Evolutionary conservation across 2,113 vertebrate species (phyloP).

Genomic region (Crotophaga sulcirostris): DNA sequence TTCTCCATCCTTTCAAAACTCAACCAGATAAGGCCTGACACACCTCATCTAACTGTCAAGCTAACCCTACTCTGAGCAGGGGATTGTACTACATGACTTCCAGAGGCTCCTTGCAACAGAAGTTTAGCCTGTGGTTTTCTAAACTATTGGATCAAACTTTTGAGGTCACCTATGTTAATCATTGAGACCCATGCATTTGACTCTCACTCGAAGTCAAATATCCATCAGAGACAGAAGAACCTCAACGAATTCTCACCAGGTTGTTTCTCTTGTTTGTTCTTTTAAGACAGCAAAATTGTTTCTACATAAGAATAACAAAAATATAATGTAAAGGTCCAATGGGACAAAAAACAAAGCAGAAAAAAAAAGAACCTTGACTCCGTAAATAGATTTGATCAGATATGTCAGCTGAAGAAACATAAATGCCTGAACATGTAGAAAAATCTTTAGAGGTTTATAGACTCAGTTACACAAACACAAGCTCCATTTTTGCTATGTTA

Average conservation of each 20-base stretch:
- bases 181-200: neutral
- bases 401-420: neutral
- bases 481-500: neutral
- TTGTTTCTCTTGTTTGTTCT: neutral
- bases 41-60: neutral
- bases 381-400: neutral
- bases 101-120: neutral
- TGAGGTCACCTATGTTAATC: neutral
- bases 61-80: neutral
- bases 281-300: neutral
- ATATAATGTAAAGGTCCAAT: neutral
- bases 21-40: neutral
- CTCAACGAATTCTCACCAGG: neutral
- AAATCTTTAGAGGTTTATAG: neutral
- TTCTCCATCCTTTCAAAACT: no score
- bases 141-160: neutral
- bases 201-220: neutral
- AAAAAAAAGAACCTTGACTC: neutral
- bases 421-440: neutral
- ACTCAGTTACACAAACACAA: neutral
- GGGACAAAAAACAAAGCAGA: neutral
- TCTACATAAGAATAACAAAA: neutral
- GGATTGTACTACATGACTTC: neutral
- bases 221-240: neutral
- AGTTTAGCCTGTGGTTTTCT: neutral